Evolutionary conservation across 53 echinoderm and acorn worm genomes (phyloP).

Genomic region (Astropecten irregularis): DNA sequence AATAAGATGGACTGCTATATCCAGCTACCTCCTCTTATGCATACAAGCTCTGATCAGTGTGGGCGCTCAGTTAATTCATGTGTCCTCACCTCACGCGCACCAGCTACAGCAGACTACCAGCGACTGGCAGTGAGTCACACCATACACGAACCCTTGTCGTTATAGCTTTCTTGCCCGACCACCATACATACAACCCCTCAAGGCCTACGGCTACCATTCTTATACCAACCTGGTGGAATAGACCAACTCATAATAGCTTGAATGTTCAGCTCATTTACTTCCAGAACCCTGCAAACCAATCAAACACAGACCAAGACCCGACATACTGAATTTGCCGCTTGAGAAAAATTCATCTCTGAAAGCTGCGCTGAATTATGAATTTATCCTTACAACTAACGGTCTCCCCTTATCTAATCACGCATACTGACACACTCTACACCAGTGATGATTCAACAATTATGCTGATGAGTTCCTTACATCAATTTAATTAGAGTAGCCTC

Average conservation of each 20-base stretch:
- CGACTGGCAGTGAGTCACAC: slow-evolving; percentile 52
- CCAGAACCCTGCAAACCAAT: not conserved
- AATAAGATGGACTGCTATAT: slow-evolving; percentile 1
- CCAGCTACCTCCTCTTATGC: too few species aligned
- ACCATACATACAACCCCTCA: too few species aligned
- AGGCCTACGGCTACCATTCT: too few species aligned
- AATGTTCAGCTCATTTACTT: slow-evolving; percentile 13
- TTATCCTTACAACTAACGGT: not conserved
- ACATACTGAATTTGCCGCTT: slow-evolving; percentile 33
- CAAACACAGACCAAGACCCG: not conserved
- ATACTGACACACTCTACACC: not conserved
- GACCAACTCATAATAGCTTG: slow-evolving; percentile 21
- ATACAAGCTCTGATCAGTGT: too few species aligned
- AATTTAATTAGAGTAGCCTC: too few species aligned
- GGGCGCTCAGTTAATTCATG: too few species aligned
- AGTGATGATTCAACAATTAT: slow-evolving; percentile 29
- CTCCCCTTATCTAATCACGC: not conserved
- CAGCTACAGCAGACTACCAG: slow-evolving; percentile 25
- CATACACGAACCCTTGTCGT: too few species aligned
- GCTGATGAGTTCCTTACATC: not conserved
- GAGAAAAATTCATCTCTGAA: not conserved
- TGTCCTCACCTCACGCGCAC: too few species aligned
- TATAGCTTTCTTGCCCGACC: too few species aligned
- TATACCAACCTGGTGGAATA: slow-evolving; percentile 40
- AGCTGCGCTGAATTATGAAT: not conserved